phyloP scores from a whole-genome alignment of 2,888 invertebrate species.

The Acholoe squamosa region DNA sequence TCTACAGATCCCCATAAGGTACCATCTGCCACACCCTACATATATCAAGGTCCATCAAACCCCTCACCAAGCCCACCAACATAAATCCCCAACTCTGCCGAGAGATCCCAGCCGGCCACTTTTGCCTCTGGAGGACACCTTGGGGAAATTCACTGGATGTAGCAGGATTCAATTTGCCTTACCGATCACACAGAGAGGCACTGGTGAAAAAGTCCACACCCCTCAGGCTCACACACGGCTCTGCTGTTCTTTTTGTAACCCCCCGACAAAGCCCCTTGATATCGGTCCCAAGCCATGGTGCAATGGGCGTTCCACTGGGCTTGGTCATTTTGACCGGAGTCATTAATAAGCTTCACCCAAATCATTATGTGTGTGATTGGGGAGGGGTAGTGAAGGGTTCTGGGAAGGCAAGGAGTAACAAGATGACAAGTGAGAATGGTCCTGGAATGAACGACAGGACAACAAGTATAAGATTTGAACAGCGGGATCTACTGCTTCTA shows the following conservation, averaged over 20 bases:
- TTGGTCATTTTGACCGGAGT: background rate
- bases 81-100: background rate
- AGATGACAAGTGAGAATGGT: background rate
- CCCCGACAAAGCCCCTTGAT: background rate
- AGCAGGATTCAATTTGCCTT: conserved; percentile 29
- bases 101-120: background rate
- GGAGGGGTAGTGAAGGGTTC: background rate
- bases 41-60: conserved; percentile 1
- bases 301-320: background rate
- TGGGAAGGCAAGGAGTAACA: background rate
- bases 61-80: background rate
- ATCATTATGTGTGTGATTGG: background rate
- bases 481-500: too few relatives aligned
- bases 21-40: background rate
- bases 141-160: conserved; percentile 48
- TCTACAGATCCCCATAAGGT: background rate
- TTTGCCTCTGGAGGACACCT: conserved; percentile 35
- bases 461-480: too few relatives aligned
- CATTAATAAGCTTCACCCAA: conserved; percentile 13
- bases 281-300: background rate
- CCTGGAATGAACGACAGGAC: too few relatives aligned
- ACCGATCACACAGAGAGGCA: background rate
- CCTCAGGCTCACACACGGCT: background rate
- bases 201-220: conserved; percentile 30
- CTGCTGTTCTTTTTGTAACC: background rate